These are phyloP conservation scores for Polietes domitor DNA, from an alignment of 2,888 invertebrate genomes.

Conservation along the genomic window DNA sequence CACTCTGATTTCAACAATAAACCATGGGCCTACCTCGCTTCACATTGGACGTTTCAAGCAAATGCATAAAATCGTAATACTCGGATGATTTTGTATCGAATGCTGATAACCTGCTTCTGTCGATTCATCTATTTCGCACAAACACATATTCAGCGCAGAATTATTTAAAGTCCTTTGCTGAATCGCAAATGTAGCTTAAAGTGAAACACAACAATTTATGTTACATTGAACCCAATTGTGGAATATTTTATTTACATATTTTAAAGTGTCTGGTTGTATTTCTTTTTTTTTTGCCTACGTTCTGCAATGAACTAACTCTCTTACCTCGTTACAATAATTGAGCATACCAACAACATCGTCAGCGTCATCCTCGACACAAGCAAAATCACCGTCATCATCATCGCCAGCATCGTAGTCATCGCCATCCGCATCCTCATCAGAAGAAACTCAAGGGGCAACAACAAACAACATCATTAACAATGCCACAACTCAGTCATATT, in stretches of 20 bases:
- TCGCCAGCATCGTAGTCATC: not conserved
- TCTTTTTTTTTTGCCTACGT: not conserved
- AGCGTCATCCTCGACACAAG: conserved; percentile 42
- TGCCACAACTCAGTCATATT: conserved; percentile 56
- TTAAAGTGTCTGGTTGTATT: conserved; percentile 49
- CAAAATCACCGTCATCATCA: not conserved
- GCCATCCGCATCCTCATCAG: not conserved
- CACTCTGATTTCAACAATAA: too few relatives aligned
- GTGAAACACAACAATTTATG: conserved; percentile 21
- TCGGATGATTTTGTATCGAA: too few relatives aligned
- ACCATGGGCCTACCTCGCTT: too few relatives aligned
- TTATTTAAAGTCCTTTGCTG: not conserved
- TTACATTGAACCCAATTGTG: conserved; percentile 53
- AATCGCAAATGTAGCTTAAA: not conserved
- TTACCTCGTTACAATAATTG: conserved; percentile 57
- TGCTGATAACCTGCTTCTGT: too few relatives aligned
- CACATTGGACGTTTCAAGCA: too few relatives aligned
- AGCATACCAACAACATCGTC: conserved; percentile 47
- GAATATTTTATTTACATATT: conserved; percentile 47
- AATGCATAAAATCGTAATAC: too few relatives aligned
- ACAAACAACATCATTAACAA: conserved; percentile 64
- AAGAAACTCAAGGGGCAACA: conserved; percentile 2
- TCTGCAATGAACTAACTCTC: not conserved
- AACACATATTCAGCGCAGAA: too few relatives aligned
- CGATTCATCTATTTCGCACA: too few relatives aligned